Percentiles rank a stretch among this genome's conserved stretches.
phyloP scores from a whole-genome alignment of 1,140 invertebrate genomes.

The Lordiphosa stackelbergi region DNA sequence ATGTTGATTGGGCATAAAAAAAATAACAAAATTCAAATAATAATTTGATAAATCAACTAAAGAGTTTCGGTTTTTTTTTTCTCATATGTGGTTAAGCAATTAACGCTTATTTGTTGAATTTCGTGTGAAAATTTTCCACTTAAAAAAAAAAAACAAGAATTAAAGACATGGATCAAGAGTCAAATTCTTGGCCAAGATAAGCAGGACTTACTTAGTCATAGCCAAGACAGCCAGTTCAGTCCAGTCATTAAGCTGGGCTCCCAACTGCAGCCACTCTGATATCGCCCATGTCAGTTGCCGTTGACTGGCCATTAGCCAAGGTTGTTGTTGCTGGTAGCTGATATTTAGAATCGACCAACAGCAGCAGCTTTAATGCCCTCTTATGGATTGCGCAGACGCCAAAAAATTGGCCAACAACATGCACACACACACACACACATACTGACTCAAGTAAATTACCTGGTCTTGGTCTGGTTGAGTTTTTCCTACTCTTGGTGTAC shows the following conservation, averaged over 20 bases:
- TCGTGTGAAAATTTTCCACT: slow-evolving; percentile 71
- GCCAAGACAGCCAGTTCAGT: slow-evolving; percentile 25
- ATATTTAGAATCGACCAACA: too few relatives aligned
- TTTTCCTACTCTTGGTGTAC: slow-evolving; percentile 36
- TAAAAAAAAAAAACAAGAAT: too few relatives aligned
- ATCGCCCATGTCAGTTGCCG: slow-evolving; percentile 56
- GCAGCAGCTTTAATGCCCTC: slow-evolving; percentile 56
- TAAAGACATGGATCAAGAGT: slow-evolving; percentile 45
- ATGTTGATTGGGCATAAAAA: too few relatives aligned
- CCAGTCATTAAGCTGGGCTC: too few relatives aligned
- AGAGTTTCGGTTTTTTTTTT: not conserved
- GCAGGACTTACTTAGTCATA: slow-evolving; percentile 51
- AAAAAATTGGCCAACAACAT: slow-evolving; percentile 51
- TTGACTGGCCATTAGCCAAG: slow-evolving; percentile 60
- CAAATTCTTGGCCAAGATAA: slow-evolving; percentile 69
- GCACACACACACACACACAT: too few relatives aligned
- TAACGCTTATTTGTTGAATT: slow-evolving; percentile 60
- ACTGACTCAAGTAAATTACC: slow-evolving; percentile 39
- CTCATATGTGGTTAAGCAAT: slow-evolving; percentile 57
- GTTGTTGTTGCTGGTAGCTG: slow-evolving; percentile 35
- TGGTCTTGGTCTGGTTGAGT: slow-evolving; percentile 29
- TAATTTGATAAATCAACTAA: not conserved
- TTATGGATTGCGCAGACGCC: slow-evolving; percentile 60
- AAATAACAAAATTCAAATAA: too few relatives aligned
- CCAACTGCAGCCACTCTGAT: slow-evolving; percentile 30